Evolutionary conservation across 1,140 invertebrate species (phyloP).

Genomic region (Matsumurasca onukii): DNA sequence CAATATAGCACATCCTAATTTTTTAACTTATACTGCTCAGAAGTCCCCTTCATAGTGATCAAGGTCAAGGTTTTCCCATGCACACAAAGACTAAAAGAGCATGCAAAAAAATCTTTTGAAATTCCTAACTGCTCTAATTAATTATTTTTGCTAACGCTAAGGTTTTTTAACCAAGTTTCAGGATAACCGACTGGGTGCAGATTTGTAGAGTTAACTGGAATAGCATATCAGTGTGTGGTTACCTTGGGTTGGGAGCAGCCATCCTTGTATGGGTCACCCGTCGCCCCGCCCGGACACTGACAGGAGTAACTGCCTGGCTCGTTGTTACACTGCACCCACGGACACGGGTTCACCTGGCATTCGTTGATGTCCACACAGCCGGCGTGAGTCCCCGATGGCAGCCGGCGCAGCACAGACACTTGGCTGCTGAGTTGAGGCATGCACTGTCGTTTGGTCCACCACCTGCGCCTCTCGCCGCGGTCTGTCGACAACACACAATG

Average conservation of each 20-base stretch:
- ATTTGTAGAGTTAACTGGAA: too few relatives aligned
- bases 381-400: constrained; percentile 68
- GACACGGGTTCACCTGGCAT: constrained; percentile 75
- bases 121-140: too few relatives aligned
- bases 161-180: too few relatives aligned
- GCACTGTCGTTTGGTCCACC: constrained; percentile 87
- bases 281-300: constrained; percentile 74
- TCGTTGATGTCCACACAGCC: constrained; percentile 89
- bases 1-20: too few relatives aligned
- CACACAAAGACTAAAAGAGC: too few relatives aligned
- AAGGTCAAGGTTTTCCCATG: too few relatives aligned
- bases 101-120: too few relatives aligned
- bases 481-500: constrained; percentile 56
- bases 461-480: constrained; percentile 81
- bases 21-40: too few relatives aligned
- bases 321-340: constrained; percentile 85
- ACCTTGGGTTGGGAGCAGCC: constrained; percentile 66
- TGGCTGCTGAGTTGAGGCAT: constrained; percentile 81
- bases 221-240: too few relatives aligned
- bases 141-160: too few relatives aligned
- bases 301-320: constrained; percentile 82
- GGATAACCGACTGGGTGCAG: too few relatives aligned
- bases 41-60: too few relatives aligned
- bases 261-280: constrained; percentile 67
- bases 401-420: constrained; percentile 78